These are phyloP conservation scores for Caenorhabditis japonica DNA, from an alignment of 2,888 invertebrate genomes.

Conservation along the genomic window DNA sequence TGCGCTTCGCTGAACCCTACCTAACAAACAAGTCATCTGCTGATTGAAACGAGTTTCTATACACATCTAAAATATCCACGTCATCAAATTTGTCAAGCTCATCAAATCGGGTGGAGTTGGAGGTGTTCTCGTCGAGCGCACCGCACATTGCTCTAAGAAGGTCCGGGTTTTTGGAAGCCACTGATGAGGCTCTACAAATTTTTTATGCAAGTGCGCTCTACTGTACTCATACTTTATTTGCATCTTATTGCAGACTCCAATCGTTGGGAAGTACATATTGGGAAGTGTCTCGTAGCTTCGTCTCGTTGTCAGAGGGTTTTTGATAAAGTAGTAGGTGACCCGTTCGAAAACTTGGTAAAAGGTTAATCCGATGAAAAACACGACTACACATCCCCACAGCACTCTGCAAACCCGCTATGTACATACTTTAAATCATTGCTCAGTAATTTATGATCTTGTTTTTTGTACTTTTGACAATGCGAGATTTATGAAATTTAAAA, in stretches of 20 bases:
- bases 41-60: conserved; percentile 60
- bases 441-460: conserved; percentile 3
- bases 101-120: conserved; percentile 50
- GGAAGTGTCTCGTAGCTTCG: conserved; percentile 69
- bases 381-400: conserved; percentile 68
- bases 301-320: conserved; percentile 67
- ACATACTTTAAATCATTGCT: too few species aligned
- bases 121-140: conserved; percentile 59
- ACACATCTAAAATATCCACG: conserved; percentile 63
- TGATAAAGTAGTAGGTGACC: conserved; percentile 70
- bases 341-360: conserved; percentile 72
- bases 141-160: conserved; percentile 61
- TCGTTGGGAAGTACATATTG: conserved; percentile 67
- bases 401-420: conserved; percentile 59
- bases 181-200: conserved; percentile 65
- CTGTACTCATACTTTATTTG: conserved; percentile 64
- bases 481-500: conserved; percentile 40
- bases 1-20: too few species aligned
- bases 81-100: conserved; percentile 63
- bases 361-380: conserved; percentile 70
- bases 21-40: conserved; percentile 70
- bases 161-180: conserved; percentile 62
- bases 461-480: conserved; percentile 20
- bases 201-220: background rate
- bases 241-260: conserved; percentile 74